Evolutionary conservation across 2,113 vertebrate species (phyloP).

Genomic region (Ictalurus punctatus): DNA sequence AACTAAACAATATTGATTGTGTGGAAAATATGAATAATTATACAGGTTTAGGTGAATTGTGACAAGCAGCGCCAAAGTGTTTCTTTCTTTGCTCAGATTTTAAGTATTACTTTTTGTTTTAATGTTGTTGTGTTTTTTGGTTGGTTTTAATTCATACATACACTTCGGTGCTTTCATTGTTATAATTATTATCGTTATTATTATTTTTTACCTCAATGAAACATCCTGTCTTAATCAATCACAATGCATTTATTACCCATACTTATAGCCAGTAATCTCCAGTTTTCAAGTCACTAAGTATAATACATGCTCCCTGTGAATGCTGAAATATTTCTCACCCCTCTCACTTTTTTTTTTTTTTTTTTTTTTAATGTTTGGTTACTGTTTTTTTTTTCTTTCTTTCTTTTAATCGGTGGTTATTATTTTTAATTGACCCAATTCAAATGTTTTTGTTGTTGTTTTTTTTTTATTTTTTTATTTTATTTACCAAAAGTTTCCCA

Average conservation of each 20-base stretch:
- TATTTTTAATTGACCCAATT: background rate
- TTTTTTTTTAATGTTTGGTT: too few relatives aligned
- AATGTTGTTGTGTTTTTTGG: too few relatives aligned
- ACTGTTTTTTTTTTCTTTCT: too few relatives aligned
- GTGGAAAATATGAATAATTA: background rate
- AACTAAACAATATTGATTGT: background rate
- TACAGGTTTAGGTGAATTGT: background rate
- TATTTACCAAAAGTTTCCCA: background rate
- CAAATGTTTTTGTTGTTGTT: background rate
- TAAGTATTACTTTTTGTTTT: background rate
- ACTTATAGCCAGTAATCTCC: too few relatives aligned
- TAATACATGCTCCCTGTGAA: background rate
- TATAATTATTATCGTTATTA: background rate
- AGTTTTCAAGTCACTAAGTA: background rate
- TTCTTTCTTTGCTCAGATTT: background rate
- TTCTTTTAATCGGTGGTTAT: background rate
- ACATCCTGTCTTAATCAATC: background rate
- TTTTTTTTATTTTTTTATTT: background rate
- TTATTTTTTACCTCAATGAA: background rate
- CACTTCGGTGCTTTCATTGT: background rate
- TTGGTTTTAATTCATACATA: background rate
- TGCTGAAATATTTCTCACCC: background rate
- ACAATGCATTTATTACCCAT: too few relatives aligned
- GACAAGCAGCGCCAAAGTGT: background rate
- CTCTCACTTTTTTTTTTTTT: too few relatives aligned